Evolutionary conservation across 2,888 invertebrate genomes (phyloP).

Genomic region (Petrolisthes cinctipes): DNA sequence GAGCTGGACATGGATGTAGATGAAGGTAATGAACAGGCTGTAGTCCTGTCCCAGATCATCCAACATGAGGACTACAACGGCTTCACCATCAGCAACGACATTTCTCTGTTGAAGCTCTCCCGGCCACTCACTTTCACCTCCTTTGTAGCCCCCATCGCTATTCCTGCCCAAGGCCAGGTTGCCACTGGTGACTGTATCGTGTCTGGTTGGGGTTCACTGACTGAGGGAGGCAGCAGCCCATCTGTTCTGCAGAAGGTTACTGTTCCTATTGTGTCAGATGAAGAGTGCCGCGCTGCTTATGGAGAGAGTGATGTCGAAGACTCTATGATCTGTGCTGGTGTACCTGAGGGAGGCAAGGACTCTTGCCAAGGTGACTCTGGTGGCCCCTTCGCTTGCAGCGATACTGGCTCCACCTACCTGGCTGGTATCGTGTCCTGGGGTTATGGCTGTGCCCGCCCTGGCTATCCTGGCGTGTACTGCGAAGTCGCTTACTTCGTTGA

Average conservation of each 20-base stretch:
- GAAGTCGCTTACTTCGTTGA: constrained; percentile 66
- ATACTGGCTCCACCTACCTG: constrained; percentile 13
- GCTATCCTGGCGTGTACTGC: constrained; percentile 58
- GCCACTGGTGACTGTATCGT: constrained; percentile 27
- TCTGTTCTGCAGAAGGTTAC: constrained; percentile 21
- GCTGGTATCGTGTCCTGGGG: constrained; percentile 47
- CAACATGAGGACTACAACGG: constrained; percentile 44
- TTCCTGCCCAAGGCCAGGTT: constrained; percentile 37
- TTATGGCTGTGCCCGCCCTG: constrained; percentile 39
- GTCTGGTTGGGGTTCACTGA: constrained; percentile 31
- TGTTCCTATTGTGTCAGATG: constrained; percentile 29
- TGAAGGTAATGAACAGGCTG: constrained; percentile 49
- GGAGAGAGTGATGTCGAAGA: constrained; percentile 18
- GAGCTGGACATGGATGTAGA: constrained; percentile 12
- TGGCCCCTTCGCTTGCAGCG: constrained; percentile 65
- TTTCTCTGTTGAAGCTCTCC: constrained; percentile 38
- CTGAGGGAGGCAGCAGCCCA: constrained; percentile 32
- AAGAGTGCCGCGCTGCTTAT: constrained; percentile 20
- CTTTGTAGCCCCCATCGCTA: constrained; percentile 18
- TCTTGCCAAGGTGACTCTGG: constrained; percentile 67
- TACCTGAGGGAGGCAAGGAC: constrained; percentile 32
- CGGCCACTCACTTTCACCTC: constrained; percentile 37
- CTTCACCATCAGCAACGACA: constrained; percentile 44
- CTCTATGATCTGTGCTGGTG: constrained; percentile 41
- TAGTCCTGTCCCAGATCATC: constrained; percentile 35